Percentiles rank a stretch among this genome's conserved stretches.
phyloP scores from a whole-genome alignment of 2,888 invertebrate genomes.

The Agrypnus murinus region DNA sequence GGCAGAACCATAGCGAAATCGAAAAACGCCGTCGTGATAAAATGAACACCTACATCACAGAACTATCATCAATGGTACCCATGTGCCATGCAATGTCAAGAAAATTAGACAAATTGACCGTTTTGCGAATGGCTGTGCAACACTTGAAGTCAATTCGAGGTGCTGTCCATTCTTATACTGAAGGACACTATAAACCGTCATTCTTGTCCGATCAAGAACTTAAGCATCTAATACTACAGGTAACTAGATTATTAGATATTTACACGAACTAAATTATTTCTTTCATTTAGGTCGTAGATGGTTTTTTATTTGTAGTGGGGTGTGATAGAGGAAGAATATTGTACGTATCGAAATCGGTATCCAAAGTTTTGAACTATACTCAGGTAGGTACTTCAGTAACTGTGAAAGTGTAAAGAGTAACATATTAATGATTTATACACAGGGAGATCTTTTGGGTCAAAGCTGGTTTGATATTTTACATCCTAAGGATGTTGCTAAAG shows the following conservation, averaged over 20 bases:
- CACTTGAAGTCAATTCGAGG: conserved; percentile 88
- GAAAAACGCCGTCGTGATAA: conserved; percentile 96
- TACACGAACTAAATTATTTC: background rate
- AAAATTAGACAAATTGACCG: conserved; percentile 94
- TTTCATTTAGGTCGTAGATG: conserved; percentile 83
- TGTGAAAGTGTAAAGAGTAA: background rate
- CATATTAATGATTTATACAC: too few species aligned
- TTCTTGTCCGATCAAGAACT: conserved; percentile 91
- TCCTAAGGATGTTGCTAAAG: conserved; percentile 95
- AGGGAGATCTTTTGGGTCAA: conserved; percentile 92
- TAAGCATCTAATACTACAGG: conserved; percentile 87
- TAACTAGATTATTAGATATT: conserved; percentile 62
- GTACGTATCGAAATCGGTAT: conserved; percentile 93
- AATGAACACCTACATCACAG: conserved; percentile 96
- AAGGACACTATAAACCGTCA: conserved; percentile 85
- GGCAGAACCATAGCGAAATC: conserved; percentile 97
- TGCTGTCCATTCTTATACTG: conserved; percentile 82
- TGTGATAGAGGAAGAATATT: conserved; percentile 93
- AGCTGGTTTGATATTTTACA: conserved; percentile 96
- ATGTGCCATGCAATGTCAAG: conserved; percentile 96
- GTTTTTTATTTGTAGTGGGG: conserved; percentile 93
- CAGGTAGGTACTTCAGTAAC: conserved; percentile 75
- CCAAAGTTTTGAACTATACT: conserved; percentile 85
- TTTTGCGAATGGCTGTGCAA: conserved; percentile 93
- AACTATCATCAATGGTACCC: conserved; percentile 91